phyloP scores from a whole-genome alignment of 2,113 vertebrate species.

The Sprattus sprattus region DNA sequence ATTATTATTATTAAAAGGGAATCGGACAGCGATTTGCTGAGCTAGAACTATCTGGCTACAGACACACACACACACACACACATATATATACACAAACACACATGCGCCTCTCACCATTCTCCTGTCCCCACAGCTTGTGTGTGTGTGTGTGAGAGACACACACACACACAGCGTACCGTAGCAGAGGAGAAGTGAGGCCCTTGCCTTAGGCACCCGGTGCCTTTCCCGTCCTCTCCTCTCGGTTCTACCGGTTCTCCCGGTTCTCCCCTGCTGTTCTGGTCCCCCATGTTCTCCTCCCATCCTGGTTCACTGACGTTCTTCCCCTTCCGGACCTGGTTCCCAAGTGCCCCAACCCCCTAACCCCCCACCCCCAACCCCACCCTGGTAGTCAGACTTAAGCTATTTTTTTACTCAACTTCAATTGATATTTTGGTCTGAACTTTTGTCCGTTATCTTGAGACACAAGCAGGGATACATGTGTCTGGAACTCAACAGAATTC shows the following conservation, averaged over 20 bases:
- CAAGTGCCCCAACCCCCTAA: background rate
- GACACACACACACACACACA: background rate
- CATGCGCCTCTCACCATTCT: background rate
- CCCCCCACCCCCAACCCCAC: background rate
- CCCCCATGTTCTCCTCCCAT: background rate
- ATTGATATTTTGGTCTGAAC: no score
- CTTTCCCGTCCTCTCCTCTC: background rate
- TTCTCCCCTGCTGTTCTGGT: background rate
- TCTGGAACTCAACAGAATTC: background rate
- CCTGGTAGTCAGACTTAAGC: background rate
- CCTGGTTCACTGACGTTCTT: background rate
- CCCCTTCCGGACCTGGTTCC: background rate
- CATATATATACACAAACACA: background rate
- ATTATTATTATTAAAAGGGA: background rate
- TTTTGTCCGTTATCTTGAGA: no score
- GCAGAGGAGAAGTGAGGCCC: background rate
- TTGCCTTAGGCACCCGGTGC: background rate
- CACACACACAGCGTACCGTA: background rate
- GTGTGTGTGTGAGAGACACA: constrained; percentile 12
- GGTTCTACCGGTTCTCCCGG: background rate
- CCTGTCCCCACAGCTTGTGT: background rate
- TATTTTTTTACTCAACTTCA: background rate
- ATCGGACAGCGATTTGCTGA: background rate
- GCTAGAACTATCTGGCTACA: background rate
- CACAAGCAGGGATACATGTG: background rate